Conservation (phyloP, 2,797 vertebrate genomes). For the Anguilla obscura region DNA sequence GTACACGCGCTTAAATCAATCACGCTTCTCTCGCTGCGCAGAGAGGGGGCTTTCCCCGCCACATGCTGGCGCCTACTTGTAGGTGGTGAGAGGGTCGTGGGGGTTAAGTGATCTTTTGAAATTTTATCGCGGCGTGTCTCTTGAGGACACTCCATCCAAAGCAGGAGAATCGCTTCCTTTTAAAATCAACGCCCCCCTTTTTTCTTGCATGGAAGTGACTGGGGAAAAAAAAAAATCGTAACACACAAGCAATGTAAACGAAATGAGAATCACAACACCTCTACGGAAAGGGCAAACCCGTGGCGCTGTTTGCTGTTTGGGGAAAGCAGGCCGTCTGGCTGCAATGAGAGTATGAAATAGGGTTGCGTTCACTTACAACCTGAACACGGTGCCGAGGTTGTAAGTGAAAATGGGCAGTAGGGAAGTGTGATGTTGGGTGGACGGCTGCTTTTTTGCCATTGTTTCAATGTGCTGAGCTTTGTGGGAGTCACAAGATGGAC, state of each 20-base stretch:
- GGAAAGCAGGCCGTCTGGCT: not conserved
- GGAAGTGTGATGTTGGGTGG: not conserved
- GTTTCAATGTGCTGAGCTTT: not conserved
- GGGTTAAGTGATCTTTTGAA: slow-evolving; percentile 22
- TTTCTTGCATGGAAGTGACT: not conserved
- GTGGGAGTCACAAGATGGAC: not conserved
- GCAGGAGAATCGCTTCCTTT: not conserved
- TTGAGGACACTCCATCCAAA: not conserved
- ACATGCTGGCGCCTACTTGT: not conserved
- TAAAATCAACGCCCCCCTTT: not conserved
- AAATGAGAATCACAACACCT: not conserved
- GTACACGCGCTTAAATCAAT: not conserved
- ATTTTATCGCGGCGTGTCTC: slow-evolving; percentile 12
- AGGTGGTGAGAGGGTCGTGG: not conserved
- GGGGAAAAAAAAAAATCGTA: not conserved
- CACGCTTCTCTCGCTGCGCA: not conserved
- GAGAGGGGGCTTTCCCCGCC: not conserved
- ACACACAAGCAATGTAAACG: not conserved
- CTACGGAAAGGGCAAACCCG: not conserved
- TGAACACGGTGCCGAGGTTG: not conserved
- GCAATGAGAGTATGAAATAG: not conserved
- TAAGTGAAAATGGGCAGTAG: not conserved
- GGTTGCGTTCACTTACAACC: not conserved
- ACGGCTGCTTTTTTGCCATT: not conserved
- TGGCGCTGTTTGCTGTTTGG: not conserved